These are phyloP conservation scores for Philotrypesis tridentata DNA, from an alignment of 1,140 invertebrate species.

Conservation along the genomic window DNA sequence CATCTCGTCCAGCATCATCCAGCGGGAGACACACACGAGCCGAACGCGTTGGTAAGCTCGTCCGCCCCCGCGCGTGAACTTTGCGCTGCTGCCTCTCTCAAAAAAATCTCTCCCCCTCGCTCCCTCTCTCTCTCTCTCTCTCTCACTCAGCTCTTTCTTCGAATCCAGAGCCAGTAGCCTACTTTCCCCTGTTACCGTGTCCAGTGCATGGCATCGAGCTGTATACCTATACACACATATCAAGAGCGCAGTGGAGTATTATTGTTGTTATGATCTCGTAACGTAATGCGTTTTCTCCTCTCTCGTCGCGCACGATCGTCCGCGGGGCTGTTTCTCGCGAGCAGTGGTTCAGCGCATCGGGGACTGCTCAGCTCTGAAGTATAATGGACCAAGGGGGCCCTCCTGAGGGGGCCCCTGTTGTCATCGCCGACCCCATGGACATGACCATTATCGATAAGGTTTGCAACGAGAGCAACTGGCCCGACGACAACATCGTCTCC, in stretches of 20 bases:
- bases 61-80: not conserved
- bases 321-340: constrained; percentile 1
- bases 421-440: constrained; percentile 64
- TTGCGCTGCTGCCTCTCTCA: not conserved
- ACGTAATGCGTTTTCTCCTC: not conserved
- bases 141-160: not conserved
- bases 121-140: too few relatives aligned
- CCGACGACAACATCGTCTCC: constrained; percentile 55
- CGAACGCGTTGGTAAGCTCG: constrained; percentile 21
- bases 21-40: not conserved
- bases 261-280: constrained; percentile 11
- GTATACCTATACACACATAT: not conserved
- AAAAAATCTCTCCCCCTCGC: not conserved
- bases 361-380: constrained; percentile 22
- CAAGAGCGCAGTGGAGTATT: not conserved
- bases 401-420: constrained; percentile 71
- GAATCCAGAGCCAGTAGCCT: constrained; percentile 37
- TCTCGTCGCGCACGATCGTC: too few relatives aligned
- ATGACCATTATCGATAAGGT: constrained; percentile 63
- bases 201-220: constrained; percentile 22
- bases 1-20: not conserved
- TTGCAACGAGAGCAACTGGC: constrained; percentile 60
- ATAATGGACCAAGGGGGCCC: constrained; percentile 70
- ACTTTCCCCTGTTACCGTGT: constrained; percentile 30
- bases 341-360: not conserved